Conservation (phyloP, 2,113 vertebrate species). For the Callospermophilus lateralis region DNA sequence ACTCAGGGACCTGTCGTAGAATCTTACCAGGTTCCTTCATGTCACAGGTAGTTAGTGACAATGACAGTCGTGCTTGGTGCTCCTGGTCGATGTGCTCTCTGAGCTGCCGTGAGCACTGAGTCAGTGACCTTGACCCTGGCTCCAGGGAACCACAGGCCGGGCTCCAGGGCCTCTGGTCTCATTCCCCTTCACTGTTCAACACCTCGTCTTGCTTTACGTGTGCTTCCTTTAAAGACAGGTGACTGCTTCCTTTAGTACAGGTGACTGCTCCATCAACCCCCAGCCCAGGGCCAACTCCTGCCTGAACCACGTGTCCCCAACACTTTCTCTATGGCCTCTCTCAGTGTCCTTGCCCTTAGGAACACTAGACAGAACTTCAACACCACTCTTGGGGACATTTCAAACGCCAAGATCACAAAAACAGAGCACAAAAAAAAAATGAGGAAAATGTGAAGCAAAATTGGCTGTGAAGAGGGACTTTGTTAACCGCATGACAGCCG, state of each 20-base stretch:
- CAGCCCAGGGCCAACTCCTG: too few relatives aligned
- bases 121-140: too few relatives aligned
- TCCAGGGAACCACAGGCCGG: too few relatives aligned
- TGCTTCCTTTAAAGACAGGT: too few relatives aligned
- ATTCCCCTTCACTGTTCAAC: too few relatives aligned
- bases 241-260: too few relatives aligned
- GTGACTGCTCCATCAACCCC: too few relatives aligned
- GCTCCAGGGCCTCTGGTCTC: too few relatives aligned
- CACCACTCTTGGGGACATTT: neutral
- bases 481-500: too few relatives aligned
- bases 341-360: neutral
- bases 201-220: too few relatives aligned
- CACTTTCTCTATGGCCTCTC: neutral
- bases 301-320: too few relatives aligned
- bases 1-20: neutral
- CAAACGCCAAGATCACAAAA: neutral
- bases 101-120: neutral
- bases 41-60: neutral
- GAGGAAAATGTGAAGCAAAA: neutral
- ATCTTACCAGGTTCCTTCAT: neutral
- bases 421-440: neutral
- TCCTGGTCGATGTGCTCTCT: neutral
- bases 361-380: neutral
- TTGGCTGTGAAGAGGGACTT: neutral
- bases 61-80: neutral